Conservation (phyloP, 2,113 vertebrate species). For the Panthera uncia region DNA sequence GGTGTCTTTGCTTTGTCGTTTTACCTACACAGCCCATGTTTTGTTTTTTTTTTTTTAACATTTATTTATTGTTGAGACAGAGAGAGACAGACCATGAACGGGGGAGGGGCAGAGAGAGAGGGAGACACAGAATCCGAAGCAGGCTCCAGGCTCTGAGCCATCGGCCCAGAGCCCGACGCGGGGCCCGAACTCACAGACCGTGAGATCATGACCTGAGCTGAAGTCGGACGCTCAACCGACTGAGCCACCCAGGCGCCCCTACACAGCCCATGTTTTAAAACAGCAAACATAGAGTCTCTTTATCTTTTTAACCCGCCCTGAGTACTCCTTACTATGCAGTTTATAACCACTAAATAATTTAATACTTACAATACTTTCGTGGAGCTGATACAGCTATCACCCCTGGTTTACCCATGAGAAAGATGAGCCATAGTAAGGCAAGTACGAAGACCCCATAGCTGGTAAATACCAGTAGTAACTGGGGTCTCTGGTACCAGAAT, state of each 20-base stretch:
- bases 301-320: background rate
- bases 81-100: no score
- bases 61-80: no score
- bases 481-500: background rate
- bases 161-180: no score
- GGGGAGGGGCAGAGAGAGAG: no score
- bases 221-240: no score
- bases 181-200: no score
- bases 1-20: background rate
- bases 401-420: background rate
- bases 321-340: background rate
- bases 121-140: no score
- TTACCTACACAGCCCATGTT: background rate
- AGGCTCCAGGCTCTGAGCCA: no score
- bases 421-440: background rate
- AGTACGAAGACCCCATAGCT: background rate
- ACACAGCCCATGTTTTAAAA: background rate
- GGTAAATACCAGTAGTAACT: background rate
- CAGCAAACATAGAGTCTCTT: background rate
- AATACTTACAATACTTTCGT: background rate
- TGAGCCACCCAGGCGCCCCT: no score
- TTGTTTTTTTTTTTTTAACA: no score
- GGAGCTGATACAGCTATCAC: background rate
- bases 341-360: background rate
- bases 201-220: no score